Percentiles rank a stretch among this genome's conserved stretches.
Conservation (phyloP, 2,797 vertebrate species). For the Alectoris magna region DNA sequence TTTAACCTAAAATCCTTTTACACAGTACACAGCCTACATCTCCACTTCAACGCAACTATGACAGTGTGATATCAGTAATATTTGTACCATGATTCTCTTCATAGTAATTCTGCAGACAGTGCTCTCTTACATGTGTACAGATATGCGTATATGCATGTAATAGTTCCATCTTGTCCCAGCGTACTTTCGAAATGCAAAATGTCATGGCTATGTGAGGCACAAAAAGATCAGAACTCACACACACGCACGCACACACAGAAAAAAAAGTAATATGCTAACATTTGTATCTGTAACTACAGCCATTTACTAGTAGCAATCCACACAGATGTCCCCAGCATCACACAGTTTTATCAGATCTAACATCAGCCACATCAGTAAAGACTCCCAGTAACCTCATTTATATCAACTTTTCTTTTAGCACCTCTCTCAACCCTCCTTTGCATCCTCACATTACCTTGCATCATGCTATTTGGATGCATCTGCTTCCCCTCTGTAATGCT, state of each 20-base stretch:
- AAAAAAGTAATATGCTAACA: neutral
- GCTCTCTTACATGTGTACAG: neutral
- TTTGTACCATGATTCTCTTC: neutral
- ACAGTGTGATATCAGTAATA: neutral
- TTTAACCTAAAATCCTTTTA: neutral
- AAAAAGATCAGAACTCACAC: neutral
- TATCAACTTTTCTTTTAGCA: neutral
- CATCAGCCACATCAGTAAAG: neutral
- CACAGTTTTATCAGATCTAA: neutral
- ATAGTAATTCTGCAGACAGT: neutral
- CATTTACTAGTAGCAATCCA: neutral
- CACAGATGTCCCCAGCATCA: neutral
- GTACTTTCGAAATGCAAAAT: neutral
- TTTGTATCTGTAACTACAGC: neutral
- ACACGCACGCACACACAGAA: neutral
- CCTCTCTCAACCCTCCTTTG: neutral
- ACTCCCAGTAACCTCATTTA: neutral
- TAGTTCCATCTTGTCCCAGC: accelerated
- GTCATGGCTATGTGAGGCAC: neutral
- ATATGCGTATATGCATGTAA: neutral
- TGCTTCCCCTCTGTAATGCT: neutral
- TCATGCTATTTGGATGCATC: neutral
- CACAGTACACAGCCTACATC: neutral
- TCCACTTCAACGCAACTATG: neutral
- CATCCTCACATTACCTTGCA: neutral